Evolutionary conservation across 2,888 invertebrate genomes (phyloP).

Genomic region (Sinotaia quadrata): DNA sequence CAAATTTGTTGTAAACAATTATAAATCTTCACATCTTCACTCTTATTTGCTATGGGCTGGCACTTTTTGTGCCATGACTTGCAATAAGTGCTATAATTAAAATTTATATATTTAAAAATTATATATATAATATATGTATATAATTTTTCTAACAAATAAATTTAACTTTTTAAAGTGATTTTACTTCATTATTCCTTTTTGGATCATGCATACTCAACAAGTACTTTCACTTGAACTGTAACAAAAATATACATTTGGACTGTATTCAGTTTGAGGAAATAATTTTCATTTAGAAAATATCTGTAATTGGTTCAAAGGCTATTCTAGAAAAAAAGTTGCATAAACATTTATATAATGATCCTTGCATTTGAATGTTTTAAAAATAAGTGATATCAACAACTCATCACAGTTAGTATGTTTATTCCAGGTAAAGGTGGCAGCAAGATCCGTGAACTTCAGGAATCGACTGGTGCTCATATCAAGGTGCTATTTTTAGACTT

Average conservation of each 20-base stretch:
- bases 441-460: constrained; percentile 67
- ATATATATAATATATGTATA: not conserved
- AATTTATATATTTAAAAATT: not conserved
- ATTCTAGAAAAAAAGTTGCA: too few species aligned
- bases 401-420: not conserved
- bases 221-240: too few species aligned
- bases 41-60: too few species aligned
- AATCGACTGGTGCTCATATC: constrained; percentile 59
- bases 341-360: too few species aligned
- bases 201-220: not conserved
- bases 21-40: too few species aligned
- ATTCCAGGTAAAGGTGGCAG: constrained; percentile 63
- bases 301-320: too few species aligned
- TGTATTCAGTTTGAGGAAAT: not conserved
- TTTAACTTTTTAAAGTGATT: too few species aligned
- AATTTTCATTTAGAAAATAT: not conserved
- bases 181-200: not conserved
- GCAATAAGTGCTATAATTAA: too few species aligned
- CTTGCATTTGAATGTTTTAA: too few species aligned
- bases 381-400: not conserved
- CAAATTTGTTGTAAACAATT: too few species aligned
- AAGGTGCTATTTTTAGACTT: constrained; percentile 73
- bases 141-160: not conserved
- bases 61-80: too few species aligned
- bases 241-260: not conserved